These are phyloP conservation scores for Malurus elegans DNA, from an alignment of 2,113 vertebrate species.

Conservation along the genomic window DNA sequence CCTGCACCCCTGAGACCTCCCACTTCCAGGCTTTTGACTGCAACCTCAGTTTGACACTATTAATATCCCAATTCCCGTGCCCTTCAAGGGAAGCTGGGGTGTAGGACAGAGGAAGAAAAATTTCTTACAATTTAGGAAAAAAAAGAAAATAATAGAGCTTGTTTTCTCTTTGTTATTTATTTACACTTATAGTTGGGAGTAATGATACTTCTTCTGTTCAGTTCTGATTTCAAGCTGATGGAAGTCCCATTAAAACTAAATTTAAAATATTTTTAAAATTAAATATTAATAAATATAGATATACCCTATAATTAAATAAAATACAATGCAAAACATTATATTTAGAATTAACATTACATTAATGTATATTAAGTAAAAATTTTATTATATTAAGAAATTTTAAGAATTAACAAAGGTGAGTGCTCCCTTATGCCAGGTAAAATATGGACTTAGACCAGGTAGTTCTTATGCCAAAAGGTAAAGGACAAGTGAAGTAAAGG, in stretches of 20 bases:
- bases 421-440: neutral
- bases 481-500: neutral
- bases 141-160: neutral
- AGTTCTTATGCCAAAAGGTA: neutral
- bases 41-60: neutral
- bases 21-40: neutral
- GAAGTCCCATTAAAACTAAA: neutral
- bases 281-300: too few relatives aligned
- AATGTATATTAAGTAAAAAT: too few relatives aligned
- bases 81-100: neutral
- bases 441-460: neutral
- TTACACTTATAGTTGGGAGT: neutral
- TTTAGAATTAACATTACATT: too few relatives aligned
- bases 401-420: neutral
- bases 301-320: too few relatives aligned
- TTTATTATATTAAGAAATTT: too few relatives aligned
- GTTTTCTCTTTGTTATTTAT: neutral
- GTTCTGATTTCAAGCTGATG: neutral
- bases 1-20: neutral
- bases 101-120: neutral
- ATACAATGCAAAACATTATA: too few relatives aligned
- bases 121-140: neutral
- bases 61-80: neutral
- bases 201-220: neutral
- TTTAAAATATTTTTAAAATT: too few relatives aligned